A percentile compares a stretch with the other conserved stretches of the same genome.
phyloP scores from a whole-genome alignment of 1,140 invertebrate genomes.

The Dermatophagoides farinae region DNA sequence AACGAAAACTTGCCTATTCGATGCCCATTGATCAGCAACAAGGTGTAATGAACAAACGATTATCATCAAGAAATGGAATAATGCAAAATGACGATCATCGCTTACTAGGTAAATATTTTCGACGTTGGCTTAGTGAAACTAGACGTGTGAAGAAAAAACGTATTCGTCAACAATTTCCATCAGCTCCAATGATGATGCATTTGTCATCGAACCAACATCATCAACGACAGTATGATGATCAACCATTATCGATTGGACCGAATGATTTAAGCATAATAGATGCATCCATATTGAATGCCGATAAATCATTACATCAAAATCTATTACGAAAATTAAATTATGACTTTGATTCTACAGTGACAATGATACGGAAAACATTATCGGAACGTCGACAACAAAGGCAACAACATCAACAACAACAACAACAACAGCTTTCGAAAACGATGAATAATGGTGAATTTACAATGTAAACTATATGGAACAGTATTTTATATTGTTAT shows the following conservation, averaged over 20 bases:
- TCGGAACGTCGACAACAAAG: neutral
- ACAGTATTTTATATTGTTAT: too few species aligned
- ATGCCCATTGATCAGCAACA: neutral
- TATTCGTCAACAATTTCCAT: conserved; percentile 3
- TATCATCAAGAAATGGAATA: neutral
- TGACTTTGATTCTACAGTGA: neutral
- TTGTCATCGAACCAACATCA: neutral
- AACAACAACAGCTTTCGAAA: neutral
- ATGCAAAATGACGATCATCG: neutral
- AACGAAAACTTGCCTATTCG: neutral
- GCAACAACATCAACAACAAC: too few species aligned
- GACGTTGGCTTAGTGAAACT: neutral
- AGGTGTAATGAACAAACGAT: too few species aligned
- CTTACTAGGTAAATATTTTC: neutral
- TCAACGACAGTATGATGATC: neutral
- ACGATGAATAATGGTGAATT: too few species aligned
- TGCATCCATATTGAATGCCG: neutral
- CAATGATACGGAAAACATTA: neutral
- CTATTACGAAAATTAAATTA: neutral
- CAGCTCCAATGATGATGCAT: neutral
- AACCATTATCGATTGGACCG: neutral
- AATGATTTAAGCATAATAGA: neutral
- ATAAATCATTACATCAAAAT: neutral
- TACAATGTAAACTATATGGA: too few species aligned
- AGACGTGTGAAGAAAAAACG: neutral